Evolutionary conservation across 2,888 invertebrate species (phyloP).

Genomic region (Ormia ochracea): DNA sequence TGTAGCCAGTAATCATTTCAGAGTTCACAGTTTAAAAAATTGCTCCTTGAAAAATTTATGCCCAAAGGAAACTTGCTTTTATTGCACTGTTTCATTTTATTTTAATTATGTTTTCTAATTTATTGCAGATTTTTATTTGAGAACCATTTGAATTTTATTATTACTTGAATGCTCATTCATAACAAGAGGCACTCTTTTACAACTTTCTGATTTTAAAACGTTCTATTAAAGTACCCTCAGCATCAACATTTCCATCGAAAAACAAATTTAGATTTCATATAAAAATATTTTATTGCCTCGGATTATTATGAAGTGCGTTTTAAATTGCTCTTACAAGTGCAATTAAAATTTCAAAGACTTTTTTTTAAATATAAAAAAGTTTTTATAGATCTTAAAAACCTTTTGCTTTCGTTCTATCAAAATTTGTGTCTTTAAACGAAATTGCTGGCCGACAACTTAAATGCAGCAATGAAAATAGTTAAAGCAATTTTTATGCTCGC

Average conservation of each 20-base stretch:
- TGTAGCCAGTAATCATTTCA: no score
- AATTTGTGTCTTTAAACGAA: neutral
- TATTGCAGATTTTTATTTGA: neutral
- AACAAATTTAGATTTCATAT: neutral
- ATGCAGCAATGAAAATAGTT: neutral
- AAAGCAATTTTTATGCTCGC: conserved; percentile 19
- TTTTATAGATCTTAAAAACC: neutral
- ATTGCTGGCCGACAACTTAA: neutral
- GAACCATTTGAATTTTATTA: neutral
- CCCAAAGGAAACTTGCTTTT: neutral
- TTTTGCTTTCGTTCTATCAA: neutral
- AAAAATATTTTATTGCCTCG: neutral
- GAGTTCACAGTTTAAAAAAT: no score
- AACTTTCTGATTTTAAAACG: neutral
- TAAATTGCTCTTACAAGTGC: neutral
- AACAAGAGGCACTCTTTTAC: neutral
- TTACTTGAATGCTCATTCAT: neutral
- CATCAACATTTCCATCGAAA: neutral
- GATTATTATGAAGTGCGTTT: neutral
- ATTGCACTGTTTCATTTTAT: neutral
- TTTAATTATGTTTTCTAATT: neutral
- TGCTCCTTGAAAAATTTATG: neutral
- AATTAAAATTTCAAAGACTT: neutral
- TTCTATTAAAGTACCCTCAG: neutral
- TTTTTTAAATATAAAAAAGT: neutral